Evolutionary conservation across 2,888 invertebrate species (phyloP).

Genomic region (Lottia scabra): DNA sequence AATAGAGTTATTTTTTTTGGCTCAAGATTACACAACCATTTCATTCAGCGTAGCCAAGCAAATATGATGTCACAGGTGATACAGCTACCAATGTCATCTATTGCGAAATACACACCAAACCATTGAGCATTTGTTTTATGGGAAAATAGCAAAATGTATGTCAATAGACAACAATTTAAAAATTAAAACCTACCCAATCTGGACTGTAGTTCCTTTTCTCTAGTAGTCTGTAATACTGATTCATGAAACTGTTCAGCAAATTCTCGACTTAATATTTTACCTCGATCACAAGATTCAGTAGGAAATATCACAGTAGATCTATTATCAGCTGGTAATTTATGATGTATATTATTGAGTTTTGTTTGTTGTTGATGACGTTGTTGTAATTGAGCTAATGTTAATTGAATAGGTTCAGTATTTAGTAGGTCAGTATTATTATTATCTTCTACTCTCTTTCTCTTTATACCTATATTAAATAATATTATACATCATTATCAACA

Average conservation of each 20-base stretch:
- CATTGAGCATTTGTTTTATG: too few species aligned
- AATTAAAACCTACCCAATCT: constrained; percentile 28
- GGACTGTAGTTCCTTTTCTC: constrained; percentile 56
- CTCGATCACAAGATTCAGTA: constrained; percentile 16
- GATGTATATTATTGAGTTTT: constrained; percentile 2
- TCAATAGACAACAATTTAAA: too few species aligned
- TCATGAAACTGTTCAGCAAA: constrained; percentile 70
- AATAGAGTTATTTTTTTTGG: too few species aligned
- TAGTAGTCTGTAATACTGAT: constrained; percentile 66
- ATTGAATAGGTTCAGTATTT: constrained; percentile 21
- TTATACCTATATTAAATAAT: constrained; percentile 6
- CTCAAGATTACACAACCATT: too few species aligned
- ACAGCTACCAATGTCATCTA: too few species aligned
- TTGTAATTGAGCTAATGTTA: constrained; percentile 32
- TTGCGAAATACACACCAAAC: too few species aligned
- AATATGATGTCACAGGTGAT: too few species aligned
- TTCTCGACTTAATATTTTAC: constrained; percentile 47
- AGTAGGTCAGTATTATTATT: not conserved
- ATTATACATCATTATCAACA: not conserved
- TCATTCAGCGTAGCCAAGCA: too few species aligned
- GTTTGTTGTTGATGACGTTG: constrained; percentile 27
- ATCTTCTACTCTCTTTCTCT: constrained; percentile 18
- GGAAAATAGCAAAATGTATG: too few species aligned
- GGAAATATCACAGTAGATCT: constrained; percentile 30
- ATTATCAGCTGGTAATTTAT: constrained; percentile 1